These are phyloP conservation scores for Cecropterus lyciades DNA, from an alignment of 1,140 invertebrate genomes.

Conservation along the genomic window DNA sequence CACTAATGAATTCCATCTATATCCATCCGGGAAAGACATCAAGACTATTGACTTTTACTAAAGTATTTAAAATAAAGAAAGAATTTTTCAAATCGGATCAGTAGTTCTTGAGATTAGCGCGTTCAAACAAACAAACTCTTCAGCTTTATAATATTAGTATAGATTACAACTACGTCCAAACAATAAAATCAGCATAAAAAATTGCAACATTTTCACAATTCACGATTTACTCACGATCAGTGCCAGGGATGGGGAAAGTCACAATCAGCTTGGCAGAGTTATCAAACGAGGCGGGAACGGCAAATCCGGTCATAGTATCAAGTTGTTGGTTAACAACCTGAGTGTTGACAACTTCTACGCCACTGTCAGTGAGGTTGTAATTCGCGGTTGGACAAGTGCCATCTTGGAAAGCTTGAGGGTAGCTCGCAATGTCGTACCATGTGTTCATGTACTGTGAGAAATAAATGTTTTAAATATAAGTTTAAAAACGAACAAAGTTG, in stretches of 20 bases:
- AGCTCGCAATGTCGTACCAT: conserved; percentile 74
- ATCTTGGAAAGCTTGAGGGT: conserved; percentile 61
- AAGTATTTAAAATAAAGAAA: too few relatives aligned
- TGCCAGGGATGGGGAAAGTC: conserved; percentile 58
- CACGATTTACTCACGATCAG: conserved; percentile 50
- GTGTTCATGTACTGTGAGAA: conserved; percentile 56
- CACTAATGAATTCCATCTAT: too few relatives aligned
- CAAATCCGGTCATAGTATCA: conserved; percentile 49
- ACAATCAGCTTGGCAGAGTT: conserved; percentile 53
- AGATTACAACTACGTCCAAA: too few relatives aligned
- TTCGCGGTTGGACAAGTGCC: conserved; percentile 58
- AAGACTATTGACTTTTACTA: too few relatives aligned
- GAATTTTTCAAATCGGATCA: too few relatives aligned
- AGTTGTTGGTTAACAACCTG: conserved; percentile 50
- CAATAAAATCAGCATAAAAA: too few relatives aligned
- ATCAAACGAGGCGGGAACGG: conserved; percentile 42
- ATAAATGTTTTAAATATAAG: background rate
- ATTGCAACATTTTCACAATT: too few relatives aligned
- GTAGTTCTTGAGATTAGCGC: too few relatives aligned
- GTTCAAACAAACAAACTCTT: too few relatives aligned
- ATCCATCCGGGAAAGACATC: too few relatives aligned
- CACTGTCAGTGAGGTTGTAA: conserved; percentile 44
- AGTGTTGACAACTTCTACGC: conserved; percentile 61
- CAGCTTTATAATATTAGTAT: too few relatives aligned
- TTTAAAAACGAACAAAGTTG: background rate